A percentile compares a stretch with the other conserved stretches of the same genome.
Conservation (phyloP, 1,140 invertebrate genomes). For the Onthophagus taurus region DNA sequence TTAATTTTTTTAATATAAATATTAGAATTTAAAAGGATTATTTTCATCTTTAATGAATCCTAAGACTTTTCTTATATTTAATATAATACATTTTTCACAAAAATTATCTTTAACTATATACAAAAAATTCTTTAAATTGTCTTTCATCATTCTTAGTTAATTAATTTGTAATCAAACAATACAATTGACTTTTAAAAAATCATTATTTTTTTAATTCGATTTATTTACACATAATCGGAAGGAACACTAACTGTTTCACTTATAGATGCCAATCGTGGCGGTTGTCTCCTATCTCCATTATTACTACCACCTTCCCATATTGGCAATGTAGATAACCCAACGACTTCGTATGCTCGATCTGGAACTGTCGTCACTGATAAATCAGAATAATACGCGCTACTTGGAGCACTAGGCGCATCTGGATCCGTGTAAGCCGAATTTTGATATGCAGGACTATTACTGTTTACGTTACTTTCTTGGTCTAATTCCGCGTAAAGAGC, state of each 20-base stretch:
- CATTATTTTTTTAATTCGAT: no score
- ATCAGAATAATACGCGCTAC: conserved; percentile 62
- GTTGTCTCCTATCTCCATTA: conserved; percentile 31
- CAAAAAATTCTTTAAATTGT: no score
- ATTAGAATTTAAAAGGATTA: no score
- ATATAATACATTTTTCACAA: no score
- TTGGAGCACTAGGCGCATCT: conserved; percentile 55
- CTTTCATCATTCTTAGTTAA: no score
- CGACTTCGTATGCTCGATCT: conserved; percentile 47
- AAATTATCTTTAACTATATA: no score
- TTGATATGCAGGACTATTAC: conserved; percentile 54
- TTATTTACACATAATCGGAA: conserved; percentile 51
- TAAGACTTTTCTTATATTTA: no score
- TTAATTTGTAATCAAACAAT: no score
- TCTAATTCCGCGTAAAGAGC: conserved; percentile 60
- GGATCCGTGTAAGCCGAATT: conserved; percentile 61
- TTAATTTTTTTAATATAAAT: no score
- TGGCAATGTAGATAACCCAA: conserved; percentile 40
- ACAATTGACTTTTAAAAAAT: no score
- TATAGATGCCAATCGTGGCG: conserved; percentile 51
- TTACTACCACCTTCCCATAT: conserved; percentile 31
- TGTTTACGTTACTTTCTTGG: conserved; percentile 37
- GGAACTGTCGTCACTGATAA: conserved; percentile 44
- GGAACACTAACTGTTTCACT: conserved; percentile 50
- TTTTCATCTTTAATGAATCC: no score